Evolutionary conservation across 1,140 invertebrate genomes (phyloP).

Genomic region (Acromyrmex charruanus): DNA sequence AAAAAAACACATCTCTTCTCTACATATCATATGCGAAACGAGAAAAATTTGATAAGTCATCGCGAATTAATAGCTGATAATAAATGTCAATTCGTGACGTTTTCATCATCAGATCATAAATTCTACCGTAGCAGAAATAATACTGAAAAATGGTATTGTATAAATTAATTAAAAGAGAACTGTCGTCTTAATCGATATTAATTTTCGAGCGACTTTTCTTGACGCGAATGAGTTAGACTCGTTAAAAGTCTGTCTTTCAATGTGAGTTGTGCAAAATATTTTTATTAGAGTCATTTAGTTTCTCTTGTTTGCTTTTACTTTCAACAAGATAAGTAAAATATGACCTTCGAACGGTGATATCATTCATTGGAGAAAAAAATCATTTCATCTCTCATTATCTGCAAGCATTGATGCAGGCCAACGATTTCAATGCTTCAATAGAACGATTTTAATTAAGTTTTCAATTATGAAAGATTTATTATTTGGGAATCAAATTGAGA

Average conservation of each 20-base stretch:
- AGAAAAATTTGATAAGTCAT: background rate
- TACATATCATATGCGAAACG: background rate
- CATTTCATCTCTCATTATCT: background rate
- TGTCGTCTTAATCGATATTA: conserved; percentile 27
- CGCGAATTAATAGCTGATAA: background rate
- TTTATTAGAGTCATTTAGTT: background rate
- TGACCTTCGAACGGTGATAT: conserved; percentile 6
- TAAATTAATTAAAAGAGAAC: background rate
- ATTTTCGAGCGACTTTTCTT: conserved; percentile 9
- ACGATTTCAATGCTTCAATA: conserved; percentile 29
- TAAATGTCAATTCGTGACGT: no score
- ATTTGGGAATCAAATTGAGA: background rate
- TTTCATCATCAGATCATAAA: conserved; percentile 6
- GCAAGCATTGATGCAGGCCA: background rate
- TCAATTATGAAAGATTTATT: background rate
- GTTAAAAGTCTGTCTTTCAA: background rate
- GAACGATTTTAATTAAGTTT: conserved; percentile 16
- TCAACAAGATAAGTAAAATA: conserved; percentile 20
- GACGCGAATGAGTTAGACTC: no score
- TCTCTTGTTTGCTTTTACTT: conserved; percentile 59
- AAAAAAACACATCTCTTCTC: background rate
- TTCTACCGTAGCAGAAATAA: background rate
- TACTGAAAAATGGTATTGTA: conserved; percentile 9
- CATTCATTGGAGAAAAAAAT: conserved; percentile 48
- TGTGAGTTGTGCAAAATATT: conserved; percentile 17